phyloP scores from a whole-genome alignment of 2,113 vertebrate species.

The Natator depressus region DNA sequence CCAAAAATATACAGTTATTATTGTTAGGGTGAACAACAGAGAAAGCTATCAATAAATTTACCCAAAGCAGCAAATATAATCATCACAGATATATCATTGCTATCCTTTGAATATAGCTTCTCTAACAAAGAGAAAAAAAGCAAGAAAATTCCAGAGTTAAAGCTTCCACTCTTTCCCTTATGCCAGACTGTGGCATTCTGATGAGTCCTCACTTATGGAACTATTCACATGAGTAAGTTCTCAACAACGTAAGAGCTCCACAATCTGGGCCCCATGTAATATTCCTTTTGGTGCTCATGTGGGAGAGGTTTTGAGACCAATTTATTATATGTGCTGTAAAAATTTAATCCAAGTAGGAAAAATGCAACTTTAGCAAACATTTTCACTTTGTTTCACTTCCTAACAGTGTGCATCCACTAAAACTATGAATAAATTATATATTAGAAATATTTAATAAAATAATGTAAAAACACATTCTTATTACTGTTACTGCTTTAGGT shows the following conservation, averaged over 20 bases:
- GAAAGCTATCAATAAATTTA: background rate
- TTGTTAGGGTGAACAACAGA: accelerated
- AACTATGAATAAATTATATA: background rate
- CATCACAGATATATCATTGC: background rate
- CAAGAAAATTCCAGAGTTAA: background rate
- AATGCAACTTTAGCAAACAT: background rate
- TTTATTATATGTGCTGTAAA: background rate
- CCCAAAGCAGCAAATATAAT: background rate
- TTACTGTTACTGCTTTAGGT: background rate
- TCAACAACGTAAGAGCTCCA: background rate
- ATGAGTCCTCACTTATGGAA: background rate
- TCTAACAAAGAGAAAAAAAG: background rate
- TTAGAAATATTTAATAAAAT: background rate
- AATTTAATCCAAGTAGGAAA: background rate
- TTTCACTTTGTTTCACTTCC: background rate
- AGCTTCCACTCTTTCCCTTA: background rate
- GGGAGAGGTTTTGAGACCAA: background rate
- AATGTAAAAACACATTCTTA: background rate
- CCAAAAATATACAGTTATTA: background rate
- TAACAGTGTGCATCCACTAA: background rate
- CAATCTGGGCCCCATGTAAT: background rate
- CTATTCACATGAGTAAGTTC: accelerated
- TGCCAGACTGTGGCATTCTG: background rate
- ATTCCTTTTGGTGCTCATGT: background rate
- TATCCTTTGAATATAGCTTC: too few species aligned